phyloP scores from a whole-genome alignment of 2,113 vertebrate species.

The Phodopus roborovskii region DNA sequence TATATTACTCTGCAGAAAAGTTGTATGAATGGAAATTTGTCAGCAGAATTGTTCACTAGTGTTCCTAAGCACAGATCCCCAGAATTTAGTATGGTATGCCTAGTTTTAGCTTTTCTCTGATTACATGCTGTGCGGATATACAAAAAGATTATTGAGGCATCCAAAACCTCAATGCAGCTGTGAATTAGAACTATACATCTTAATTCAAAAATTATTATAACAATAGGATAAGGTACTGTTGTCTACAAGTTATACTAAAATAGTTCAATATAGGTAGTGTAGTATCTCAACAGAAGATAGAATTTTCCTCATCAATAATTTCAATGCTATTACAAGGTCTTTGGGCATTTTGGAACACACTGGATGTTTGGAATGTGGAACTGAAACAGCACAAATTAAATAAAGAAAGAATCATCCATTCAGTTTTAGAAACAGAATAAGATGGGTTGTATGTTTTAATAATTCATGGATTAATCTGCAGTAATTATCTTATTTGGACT shows the following conservation, averaged over 20 bases:
- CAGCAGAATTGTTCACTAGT: background rate
- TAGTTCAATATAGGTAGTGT: background rate
- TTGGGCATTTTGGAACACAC: background rate
- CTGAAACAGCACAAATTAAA: background rate
- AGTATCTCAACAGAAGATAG: background rate
- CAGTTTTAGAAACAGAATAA: background rate
- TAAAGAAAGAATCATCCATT: background rate
- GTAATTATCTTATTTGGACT: background rate
- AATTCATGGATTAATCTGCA: background rate
- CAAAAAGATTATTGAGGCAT: background rate
- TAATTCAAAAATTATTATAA: background rate
- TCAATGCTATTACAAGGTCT: background rate
- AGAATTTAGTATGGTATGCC: background rate
- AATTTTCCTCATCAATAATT: background rate
- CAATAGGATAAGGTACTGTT: conserved; percentile 2
- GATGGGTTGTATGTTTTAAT: background rate
- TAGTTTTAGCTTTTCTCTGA: background rate
- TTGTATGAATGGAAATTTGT: background rate
- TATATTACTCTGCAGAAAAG: background rate
- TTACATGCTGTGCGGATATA: background rate
- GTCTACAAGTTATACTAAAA: background rate
- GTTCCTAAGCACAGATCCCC: background rate
- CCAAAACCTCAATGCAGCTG: background rate
- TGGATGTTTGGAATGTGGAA: background rate
- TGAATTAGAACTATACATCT: conserved; percentile 8